Conservation (phyloP, 2,113 vertebrate species). For the Bos taurus region DNA sequence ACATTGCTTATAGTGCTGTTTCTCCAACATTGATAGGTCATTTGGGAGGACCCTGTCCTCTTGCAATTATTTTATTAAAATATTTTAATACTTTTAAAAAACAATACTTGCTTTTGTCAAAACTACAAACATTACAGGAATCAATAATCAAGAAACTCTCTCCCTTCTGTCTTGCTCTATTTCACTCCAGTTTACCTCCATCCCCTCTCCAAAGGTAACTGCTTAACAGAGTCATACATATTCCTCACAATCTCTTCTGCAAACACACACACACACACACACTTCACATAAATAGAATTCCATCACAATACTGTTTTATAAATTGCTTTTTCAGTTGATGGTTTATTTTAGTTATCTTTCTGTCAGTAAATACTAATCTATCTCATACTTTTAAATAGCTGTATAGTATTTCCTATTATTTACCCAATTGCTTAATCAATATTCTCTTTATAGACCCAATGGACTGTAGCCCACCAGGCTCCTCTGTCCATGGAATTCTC, state of each 20-base stretch:
- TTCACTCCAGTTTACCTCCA: neutral
- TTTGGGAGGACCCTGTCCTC: neutral
- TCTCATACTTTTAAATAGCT: neutral
- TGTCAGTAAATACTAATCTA: neutral
- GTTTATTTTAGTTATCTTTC: neutral
- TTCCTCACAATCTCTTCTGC: neutral
- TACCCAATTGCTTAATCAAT: constrained; percentile 3
- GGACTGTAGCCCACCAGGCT: neutral
- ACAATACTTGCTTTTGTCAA: neutral
- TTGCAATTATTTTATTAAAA: neutral
- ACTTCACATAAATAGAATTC: neutral
- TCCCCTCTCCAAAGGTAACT: neutral
- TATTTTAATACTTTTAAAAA: constrained; percentile 7
- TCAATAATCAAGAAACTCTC: neutral
- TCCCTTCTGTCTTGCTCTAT: neutral
- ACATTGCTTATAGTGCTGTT: neutral
- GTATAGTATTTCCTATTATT: neutral
- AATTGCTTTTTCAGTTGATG: neutral
- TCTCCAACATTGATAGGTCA: neutral
- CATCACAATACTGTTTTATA: neutral
- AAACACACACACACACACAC: neutral
- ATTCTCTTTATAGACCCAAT: neutral
- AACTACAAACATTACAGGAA: neutral
- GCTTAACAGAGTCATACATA: neutral
- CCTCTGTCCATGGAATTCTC: neutral